These are phyloP conservation scores for Drosophila miranda DNA, from an alignment of 1,140 invertebrate genomes.

Conservation along the genomic window DNA sequence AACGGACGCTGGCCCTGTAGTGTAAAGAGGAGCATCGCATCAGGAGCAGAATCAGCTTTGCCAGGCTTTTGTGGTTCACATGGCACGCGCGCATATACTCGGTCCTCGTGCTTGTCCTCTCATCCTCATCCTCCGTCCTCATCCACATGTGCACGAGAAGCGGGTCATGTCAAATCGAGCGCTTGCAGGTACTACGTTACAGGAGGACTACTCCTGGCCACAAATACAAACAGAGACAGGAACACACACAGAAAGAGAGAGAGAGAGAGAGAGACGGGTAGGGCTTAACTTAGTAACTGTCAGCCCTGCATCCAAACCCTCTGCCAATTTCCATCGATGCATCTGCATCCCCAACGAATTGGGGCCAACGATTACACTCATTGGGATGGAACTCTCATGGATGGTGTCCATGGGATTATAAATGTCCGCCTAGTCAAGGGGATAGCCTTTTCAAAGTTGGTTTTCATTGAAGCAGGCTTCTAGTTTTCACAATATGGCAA, in stretches of 20 bases:
- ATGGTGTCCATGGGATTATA: slow-evolving; percentile 4
- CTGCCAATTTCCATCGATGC: slow-evolving; percentile 61
- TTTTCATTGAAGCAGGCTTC: too few species aligned
- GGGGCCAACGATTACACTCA: slow-evolving; percentile 42
- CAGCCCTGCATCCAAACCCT: not conserved
- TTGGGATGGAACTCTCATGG: not conserved
- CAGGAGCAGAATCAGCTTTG: slow-evolving; percentile 31
- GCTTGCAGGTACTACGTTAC: slow-evolving; percentile 4
- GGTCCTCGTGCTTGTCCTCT: slow-evolving; percentile 1
- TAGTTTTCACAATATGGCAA: too few species aligned
- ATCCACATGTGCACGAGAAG: not conserved
- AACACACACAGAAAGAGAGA: not conserved
- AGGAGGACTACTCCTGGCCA: slow-evolving; percentile 13
- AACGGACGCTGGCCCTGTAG: slow-evolving; percentile 50
- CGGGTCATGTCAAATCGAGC: slow-evolving; percentile 58
- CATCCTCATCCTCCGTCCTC: not conserved
- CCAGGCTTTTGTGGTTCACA: slow-evolving; percentile 63
- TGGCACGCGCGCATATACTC: slow-evolving; percentile 47
- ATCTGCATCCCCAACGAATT: slow-evolving; percentile 39
- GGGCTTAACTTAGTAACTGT: slow-evolving; percentile 32
- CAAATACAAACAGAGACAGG: slow-evolving; percentile 11
- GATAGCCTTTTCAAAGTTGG: not conserved
- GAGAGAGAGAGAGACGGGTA: not conserved
- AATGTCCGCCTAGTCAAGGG: not conserved
- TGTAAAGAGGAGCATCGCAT: too few species aligned